A percentile compares a stretch with the other conserved stretches of the same genome.
phyloP scores from a whole-genome alignment of 2,888 invertebrate genomes.

The Selenia dentaria region DNA sequence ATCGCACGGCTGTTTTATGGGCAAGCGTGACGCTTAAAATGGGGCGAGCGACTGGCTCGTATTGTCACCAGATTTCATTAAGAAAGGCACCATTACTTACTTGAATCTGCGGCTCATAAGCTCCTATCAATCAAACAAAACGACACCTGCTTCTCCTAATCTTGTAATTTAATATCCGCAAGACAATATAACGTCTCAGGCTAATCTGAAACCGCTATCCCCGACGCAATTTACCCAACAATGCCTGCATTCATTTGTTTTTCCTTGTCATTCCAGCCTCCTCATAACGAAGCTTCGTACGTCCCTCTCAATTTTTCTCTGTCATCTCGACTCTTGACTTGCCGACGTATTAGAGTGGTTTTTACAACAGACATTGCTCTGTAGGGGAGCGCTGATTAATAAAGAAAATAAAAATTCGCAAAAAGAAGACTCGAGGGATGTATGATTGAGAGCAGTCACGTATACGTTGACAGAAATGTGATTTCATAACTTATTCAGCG shows the following conservation, averaged over 20 bases:
- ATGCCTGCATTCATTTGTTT: slow-evolving; percentile 58
- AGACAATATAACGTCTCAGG: slow-evolving; percentile 16
- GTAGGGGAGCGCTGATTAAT: slow-evolving; percentile 72
- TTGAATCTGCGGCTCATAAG: not conserved
- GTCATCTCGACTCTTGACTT: slow-evolving; percentile 67
- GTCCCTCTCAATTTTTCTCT: slow-evolving; percentile 66
- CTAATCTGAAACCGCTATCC: slow-evolving; percentile 30
- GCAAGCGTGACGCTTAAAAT: no score
- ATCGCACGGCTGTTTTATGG: no score
- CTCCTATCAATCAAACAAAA: slow-evolving; percentile 3
- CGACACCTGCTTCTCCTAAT: slow-evolving; percentile 9
- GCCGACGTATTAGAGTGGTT: slow-evolving; percentile 57
- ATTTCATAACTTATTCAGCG: slow-evolving; percentile 43
- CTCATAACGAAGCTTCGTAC: slow-evolving; percentile 36
- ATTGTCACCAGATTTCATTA: no score
- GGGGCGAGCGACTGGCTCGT: no score
- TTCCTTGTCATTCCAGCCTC: slow-evolving; percentile 48
- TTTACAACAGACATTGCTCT: slow-evolving; percentile 64
- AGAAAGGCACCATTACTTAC: no score
- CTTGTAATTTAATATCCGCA: slow-evolving; percentile 15
- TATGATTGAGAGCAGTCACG: slow-evolving; percentile 61
- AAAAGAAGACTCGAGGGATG: slow-evolving; percentile 38
- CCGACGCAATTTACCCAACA: slow-evolving; percentile 39
- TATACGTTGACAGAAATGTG: slow-evolving; percentile 43
- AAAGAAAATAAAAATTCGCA: slow-evolving; percentile 67